Percentiles rank a stretch among this genome's conserved stretches.
phyloP scores from a whole-genome alignment of 2,888 invertebrate species.

The Dyspetes luteomarginatus region DNA sequence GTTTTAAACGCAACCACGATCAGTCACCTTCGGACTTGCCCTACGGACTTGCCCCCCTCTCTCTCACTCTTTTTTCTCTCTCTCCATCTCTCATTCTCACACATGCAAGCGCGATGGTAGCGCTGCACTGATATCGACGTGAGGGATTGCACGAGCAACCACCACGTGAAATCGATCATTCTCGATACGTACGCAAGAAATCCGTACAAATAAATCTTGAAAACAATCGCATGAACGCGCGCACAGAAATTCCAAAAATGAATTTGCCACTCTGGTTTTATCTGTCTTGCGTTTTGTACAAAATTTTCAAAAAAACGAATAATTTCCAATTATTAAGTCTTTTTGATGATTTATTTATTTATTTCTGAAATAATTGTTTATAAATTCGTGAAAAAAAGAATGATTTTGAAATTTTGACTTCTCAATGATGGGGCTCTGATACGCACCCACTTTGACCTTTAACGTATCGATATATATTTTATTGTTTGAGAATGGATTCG shows the following conservation, averaged over 20 bases:
- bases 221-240: slow-evolving; percentile 31
- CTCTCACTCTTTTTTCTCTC: background rate
- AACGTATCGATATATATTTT: slow-evolving; percentile 17
- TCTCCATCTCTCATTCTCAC: no score
- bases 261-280: slow-evolving; percentile 10
- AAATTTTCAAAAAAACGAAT: no score
- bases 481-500: slow-evolving; percentile 4
- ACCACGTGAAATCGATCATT: slow-evolving; percentile 39
- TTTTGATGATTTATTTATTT: background rate
- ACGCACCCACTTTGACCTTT: background rate
- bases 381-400: no score
- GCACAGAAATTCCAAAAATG: no score
- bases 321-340: no score
- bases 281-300: background rate
- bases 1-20: slow-evolving; percentile 52
- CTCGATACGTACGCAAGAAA: slow-evolving; percentile 23
- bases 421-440: no score
- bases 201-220: slow-evolving; percentile 42
- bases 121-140: slow-evolving; percentile 34
- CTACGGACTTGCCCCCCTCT: slow-evolving; percentile 9
- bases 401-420: no score
- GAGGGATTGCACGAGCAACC: slow-evolving; percentile 34
- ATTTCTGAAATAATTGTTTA: background rate
- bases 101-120: slow-evolving; percentile 3
- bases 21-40: slow-evolving; percentile 45